Evolutionary conservation across 1,140 invertebrate genomes (phyloP), one percentile per base, ranked within the genome.

Genomic region (Drosophila repletoides): DNA sequence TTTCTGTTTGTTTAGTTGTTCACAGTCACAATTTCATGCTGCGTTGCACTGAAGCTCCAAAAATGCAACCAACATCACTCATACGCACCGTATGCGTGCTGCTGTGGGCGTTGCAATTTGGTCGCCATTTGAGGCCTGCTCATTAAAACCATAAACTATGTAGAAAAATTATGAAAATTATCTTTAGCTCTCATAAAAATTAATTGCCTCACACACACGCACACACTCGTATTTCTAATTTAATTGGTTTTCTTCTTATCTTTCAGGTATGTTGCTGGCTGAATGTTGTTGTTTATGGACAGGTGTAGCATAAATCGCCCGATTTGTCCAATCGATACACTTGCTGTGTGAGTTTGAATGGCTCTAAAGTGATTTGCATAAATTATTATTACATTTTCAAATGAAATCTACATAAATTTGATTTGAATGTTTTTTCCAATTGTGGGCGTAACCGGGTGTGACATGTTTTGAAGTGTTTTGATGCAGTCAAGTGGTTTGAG

Each of bases 281-380:
- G 19, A 34, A 3, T 29, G 22, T 10, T 28, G 26, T 10, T 29
- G 24, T 24, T 36, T 26, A 26, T 12, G 31, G 43, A 49, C 49
- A 63, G 60, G 59, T 70, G 64, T 12, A 28, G 46, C 69, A 73
- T 73, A 69, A 70, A 70, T 79, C 64, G 66, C 58, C 17, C 21
- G 41, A 67, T 66, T 59, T 38, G 63, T 38, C 24, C 51, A 19
- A 33, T 21, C 33, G 29, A 56, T 64, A 73, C 40, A 46, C n/a
- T n/a, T n/a, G 53, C 55, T 63, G 48, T 63, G 79, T 84, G 61
- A 79, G 79, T 86, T 83, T 83, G 60, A 73, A 76, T 77, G 65
- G 51, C 68, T 83, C 79, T 79, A 48, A 75, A 74, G 58, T 66
- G 58, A 86, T 84, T 86, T 84, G 61, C 74, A 84, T 84, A 76